These are phyloP conservation scores for Cromileptes altivelis DNA, from an alignment of 2,113 vertebrate species.

Conservation along the genomic window DNA sequence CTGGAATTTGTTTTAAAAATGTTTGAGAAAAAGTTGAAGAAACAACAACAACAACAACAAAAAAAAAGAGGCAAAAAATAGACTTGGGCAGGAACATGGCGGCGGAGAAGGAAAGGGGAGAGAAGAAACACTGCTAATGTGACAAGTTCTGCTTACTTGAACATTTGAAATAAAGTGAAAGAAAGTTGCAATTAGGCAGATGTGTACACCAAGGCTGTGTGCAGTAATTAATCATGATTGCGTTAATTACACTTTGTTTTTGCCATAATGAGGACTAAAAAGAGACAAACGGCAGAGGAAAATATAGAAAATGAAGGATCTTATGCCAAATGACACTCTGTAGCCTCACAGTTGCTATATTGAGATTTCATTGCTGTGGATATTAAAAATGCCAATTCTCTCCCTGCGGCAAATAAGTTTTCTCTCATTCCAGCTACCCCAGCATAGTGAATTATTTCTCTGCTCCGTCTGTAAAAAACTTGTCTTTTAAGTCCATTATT, in stretches of 20 bases:
- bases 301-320: conserved; percentile 53
- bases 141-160: conserved; percentile 54
- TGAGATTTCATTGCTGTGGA: conserved; percentile 68
- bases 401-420: conserved; percentile 71
- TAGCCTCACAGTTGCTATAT: conserved; percentile 58
- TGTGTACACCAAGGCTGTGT: conserved; percentile 69
- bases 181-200: conserved; percentile 82
- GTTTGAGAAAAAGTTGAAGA: conserved; percentile 11
- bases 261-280: conserved; percentile 68
- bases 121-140: not conserved
- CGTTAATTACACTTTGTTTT: conserved; percentile 83
- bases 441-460: conserved; percentile 70
- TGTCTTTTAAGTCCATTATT: conserved; percentile 80
- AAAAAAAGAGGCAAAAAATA: not conserved
- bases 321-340: conserved; percentile 57
- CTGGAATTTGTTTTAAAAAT: conserved; percentile 26
- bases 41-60: not conserved
- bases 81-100: conserved; percentile 3
- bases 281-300: conserved; percentile 52
- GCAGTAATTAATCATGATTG: conserved; percentile 81
- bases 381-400: conserved; percentile 82
- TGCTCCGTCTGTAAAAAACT: conserved; percentile 69
- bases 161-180: conserved; percentile 49
- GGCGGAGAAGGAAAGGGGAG: not conserved
- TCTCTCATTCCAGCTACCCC: conserved; percentile 65